Evolutionary conservation across 2,113 vertebrate genomes (phyloP).

Genomic region (Halcyon senegalensis): DNA sequence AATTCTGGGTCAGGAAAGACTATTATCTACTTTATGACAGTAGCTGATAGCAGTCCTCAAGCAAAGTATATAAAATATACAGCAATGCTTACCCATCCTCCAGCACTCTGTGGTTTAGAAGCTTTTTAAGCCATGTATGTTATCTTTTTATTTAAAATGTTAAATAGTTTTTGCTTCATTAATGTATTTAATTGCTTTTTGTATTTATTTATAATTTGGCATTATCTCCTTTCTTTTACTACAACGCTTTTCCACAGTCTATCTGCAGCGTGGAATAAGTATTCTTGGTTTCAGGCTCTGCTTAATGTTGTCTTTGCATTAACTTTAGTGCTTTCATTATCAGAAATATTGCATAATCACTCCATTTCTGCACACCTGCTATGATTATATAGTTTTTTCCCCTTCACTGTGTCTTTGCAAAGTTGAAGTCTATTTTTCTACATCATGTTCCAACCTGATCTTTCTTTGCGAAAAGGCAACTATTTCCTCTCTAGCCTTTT

Average conservation of each 20-base stretch:
- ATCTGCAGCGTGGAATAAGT: background rate
- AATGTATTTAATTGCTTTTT: background rate
- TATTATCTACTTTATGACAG: background rate
- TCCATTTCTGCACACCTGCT: rapidly evolving
- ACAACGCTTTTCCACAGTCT: background rate
- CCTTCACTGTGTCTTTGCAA: background rate
- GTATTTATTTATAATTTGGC: background rate
- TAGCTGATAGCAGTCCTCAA: constrained; percentile 7
- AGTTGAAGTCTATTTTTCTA: background rate
- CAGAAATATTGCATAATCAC: background rate
- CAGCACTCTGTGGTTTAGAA: background rate
- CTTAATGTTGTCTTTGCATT: background rate
- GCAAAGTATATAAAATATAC: background rate
- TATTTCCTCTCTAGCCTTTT: background rate
- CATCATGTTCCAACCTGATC: background rate
- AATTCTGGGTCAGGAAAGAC: constrained; percentile 3
- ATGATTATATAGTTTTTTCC: background rate
- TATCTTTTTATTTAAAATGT: background rate
- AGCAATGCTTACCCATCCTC: background rate
- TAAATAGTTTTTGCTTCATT: background rate
- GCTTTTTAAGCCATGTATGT: background rate
- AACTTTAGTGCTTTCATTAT: background rate
- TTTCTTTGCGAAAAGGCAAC: background rate
- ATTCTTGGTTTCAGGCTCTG: background rate
- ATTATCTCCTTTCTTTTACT: background rate